These are phyloP conservation scores for Octodonta nipae DNA, from an alignment of 2,888 invertebrate genomes.

Conservation along the genomic window DNA sequence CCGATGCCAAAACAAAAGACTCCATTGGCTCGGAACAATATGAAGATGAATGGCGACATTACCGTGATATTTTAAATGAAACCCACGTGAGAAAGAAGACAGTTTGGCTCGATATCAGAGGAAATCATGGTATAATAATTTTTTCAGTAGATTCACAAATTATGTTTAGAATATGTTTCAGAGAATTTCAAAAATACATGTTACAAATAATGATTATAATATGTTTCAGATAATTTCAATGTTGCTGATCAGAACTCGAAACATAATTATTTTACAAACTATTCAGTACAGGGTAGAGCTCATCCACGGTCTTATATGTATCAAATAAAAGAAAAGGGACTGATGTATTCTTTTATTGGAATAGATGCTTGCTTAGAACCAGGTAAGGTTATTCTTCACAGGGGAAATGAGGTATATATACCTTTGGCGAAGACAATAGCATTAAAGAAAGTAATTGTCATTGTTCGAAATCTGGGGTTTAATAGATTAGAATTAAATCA, in stretches of 20 bases:
- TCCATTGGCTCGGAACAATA: conserved; percentile 70
- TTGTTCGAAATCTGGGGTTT: too few species aligned
- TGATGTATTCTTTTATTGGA: conserved; percentile 67
- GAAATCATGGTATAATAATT: conserved; percentile 68
- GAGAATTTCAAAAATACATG: too few species aligned
- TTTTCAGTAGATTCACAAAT: background rate
- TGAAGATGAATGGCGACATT: conserved; percentile 70
- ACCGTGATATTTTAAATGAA: conserved; percentile 54
- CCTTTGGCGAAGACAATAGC: too few species aligned
- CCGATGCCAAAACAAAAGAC: conserved; percentile 72
- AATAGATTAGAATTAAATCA: too few species aligned
- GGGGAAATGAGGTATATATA: too few species aligned
- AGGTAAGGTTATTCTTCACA: too few species aligned
- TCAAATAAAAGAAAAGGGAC: conserved; percentile 42
- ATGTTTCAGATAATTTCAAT: conserved; percentile 83
- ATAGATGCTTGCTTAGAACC: conserved; percentile 79
- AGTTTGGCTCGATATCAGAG: conserved; percentile 77
- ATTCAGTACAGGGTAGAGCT: conserved; percentile 60
- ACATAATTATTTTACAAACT: conserved; percentile 64
- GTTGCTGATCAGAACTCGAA: conserved; percentile 53
- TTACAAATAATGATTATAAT: too few species aligned
- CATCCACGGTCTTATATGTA: conserved; percentile 64
- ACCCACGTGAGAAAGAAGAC: conserved; percentile 54
- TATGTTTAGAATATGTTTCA: conserved; percentile 19
- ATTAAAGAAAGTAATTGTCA: too few species aligned